Evolutionary conservation across 2,888 invertebrate genomes (phyloP).

Genomic region (Auanema freiburgensis): DNA sequence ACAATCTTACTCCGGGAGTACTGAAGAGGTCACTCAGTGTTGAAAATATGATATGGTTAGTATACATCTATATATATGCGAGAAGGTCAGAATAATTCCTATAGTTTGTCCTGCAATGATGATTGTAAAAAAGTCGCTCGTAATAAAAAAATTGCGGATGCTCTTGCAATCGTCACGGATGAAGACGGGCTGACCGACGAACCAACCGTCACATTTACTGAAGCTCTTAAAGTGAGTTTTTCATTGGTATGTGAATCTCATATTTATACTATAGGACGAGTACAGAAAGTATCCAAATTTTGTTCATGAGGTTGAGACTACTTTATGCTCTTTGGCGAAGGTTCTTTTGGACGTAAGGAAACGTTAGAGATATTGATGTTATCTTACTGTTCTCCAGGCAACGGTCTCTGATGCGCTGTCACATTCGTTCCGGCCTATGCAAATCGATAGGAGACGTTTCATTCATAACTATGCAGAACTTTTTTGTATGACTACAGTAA

Average conservation of each 20-base stretch:
- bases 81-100: no score
- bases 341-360: constrained; percentile 20
- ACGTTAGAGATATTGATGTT: not conserved
- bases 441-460: constrained; percentile 66
- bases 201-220: constrained; percentile 41
- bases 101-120: constrained; percentile 85
- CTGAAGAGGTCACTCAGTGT: constrained; percentile 23
- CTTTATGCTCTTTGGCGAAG: constrained; percentile 25
- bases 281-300: constrained; percentile 17
- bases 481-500: constrained; percentile 89
- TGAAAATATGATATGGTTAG: constrained; percentile 23
- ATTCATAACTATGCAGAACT: constrained; percentile 92
- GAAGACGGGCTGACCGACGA: constrained; percentile 37
- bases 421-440: constrained; percentile 37
- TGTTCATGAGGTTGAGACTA: constrained; percentile 29
- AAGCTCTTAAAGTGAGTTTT: constrained; percentile 29
- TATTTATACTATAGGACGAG: constrained; percentile 3
- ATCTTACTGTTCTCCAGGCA: constrained; percentile 14
- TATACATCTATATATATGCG: not conserved
- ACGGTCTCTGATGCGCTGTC: constrained; percentile 18
- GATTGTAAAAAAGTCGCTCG: constrained; percentile 86
- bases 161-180: constrained; percentile 83
- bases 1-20: not conserved
- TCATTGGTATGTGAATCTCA: not conserved
- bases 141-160: constrained; percentile 84